Percentiles rank a stretch among this genome's conserved stretches.
Conservation (phyloP, 2,888 invertebrate genomes). For the Drosophila anomalata region DNA sequence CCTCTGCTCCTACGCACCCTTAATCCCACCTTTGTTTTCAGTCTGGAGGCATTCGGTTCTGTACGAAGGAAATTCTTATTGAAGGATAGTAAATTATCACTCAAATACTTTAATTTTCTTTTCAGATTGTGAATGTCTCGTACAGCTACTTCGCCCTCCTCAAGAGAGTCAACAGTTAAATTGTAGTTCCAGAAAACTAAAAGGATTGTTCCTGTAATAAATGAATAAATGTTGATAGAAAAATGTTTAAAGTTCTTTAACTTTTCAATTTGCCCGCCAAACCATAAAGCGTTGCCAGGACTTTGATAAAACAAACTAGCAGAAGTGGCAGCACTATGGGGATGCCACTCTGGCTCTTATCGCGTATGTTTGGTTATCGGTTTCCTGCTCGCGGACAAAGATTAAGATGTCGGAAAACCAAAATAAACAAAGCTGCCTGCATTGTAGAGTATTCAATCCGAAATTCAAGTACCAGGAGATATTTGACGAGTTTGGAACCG, state of each 20-base stretch:
- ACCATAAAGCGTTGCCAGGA: neutral
- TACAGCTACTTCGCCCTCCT: constrained; percentile 78
- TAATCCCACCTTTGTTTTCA: constrained; percentile 70
- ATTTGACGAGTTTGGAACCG: constrained; percentile 80
- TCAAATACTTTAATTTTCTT: constrained; percentile 2
- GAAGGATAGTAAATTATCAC: neutral
- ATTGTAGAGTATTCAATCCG: constrained; percentile 63
- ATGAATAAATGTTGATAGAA: neutral
- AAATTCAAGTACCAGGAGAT: constrained; percentile 73
- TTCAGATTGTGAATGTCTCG: constrained; percentile 78
- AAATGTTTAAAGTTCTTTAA: neutral
- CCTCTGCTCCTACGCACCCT: constrained; percentile 66
- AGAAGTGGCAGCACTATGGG: neutral
- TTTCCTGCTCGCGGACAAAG: constrained; percentile 3
- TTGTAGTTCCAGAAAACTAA: neutral
- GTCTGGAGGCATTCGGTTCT: constrained; percentile 73
- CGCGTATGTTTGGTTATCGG: neutral
- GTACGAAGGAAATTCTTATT: constrained; percentile 51
- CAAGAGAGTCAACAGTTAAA: constrained; percentile 71
- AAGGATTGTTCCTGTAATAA: neutral
- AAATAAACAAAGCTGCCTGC: constrained; percentile 64
- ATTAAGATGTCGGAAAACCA: constrained; percentile 63
- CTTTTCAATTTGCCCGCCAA: neutral
- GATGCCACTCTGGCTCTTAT: neutral
- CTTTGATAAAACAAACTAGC: neutral